Evolutionary conservation across 2,113 vertebrate genomes (phyloP), one percentile per base, ranked within the genome.

Genomic region (Chaenogobius annularis): DNA sequence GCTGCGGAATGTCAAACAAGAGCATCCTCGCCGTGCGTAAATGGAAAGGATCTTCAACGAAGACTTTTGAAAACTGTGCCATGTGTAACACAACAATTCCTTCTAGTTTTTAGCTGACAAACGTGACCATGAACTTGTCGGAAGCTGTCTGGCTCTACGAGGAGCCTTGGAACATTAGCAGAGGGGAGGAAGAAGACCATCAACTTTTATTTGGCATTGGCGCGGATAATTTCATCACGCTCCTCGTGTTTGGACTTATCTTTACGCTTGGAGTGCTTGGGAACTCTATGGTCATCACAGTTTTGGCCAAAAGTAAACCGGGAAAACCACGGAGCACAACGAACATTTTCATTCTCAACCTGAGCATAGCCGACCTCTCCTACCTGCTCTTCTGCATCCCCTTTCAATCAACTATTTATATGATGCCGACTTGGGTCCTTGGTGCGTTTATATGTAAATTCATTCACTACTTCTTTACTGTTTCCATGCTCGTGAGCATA

Each of bases 401-500:
- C 0, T 98, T 98, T 90, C 98, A 99, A 90, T 94, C 97, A 78
- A 97, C 95, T 0, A 94, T 98, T 79, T 99, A 99, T 13, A 94
- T 94, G 81, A 91, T 98, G 83, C 96, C 95, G 68, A 93, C 92
- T 2, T 99, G 98, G 98, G 95, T 96, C 62, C 90, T 98, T 70
- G 98, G 98, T 0, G 95, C 95, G 3, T 98, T 98, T 85, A 93
- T 96, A 72, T 99, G 98, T 93, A 99, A 97, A 88, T 97, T 98
- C 77, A 94, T 88, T 55, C 98, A 99, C 89, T 98, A 98, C 78
- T 96, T 98, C 87, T 98, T 99, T 89, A 99, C 98, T 0, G 95
- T 98, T 23, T 98, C 97, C 69, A 98, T 98, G 97, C 88, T 99
- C 83, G 98, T 99, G 81, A 99, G 98, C 93, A 95, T 98, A 85